Conservation (phyloP, 2,797 vertebrate species). For the Crypturellus tataupa region DNA sequence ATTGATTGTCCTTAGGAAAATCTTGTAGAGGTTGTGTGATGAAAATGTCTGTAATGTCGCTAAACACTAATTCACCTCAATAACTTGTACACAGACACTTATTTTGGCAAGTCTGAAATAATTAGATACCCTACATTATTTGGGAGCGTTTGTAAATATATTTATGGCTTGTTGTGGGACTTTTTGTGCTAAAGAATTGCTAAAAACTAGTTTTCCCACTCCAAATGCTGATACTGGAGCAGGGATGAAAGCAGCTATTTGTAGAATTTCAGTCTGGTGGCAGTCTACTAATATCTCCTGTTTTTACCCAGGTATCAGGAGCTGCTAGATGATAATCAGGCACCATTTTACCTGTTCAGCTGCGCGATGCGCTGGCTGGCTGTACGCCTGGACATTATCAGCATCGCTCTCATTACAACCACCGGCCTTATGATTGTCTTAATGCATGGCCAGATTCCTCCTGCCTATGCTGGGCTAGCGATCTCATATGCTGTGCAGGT, state of each 20-base stretch:
- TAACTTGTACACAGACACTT: not conserved
- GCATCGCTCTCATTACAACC: conserved; percentile 90
- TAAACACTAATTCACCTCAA: not conserved
- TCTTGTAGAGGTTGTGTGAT: not conserved
- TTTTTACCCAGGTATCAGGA: conserved; percentile 87
- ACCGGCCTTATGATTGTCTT: conserved; percentile 92
- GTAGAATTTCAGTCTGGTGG: not conserved
- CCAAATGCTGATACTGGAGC: not conserved
- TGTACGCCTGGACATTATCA: conserved; percentile 91
- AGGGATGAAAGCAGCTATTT: not conserved
- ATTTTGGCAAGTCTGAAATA: not conserved
- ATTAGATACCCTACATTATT: not conserved
- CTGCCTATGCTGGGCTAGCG: conserved; percentile 91
- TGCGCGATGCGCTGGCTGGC: conserved; percentile 95
- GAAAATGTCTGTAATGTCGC: not conserved
- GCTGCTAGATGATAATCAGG: conserved; percentile 91
- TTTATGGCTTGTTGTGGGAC: not conserved
- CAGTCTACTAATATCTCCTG: not conserved
- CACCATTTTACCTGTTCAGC: conserved; percentile 91
- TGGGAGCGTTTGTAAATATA: not conserved
- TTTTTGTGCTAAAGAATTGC: rapidly evolving
- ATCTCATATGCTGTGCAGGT: conserved; percentile 95
- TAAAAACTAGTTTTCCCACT: not conserved
- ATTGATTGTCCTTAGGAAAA: not conserved
- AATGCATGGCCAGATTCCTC: conserved; percentile 91